Evolutionary conservation across 2,113 vertebrate genomes (phyloP).

Genomic region (Anoura caudifer): DNA sequence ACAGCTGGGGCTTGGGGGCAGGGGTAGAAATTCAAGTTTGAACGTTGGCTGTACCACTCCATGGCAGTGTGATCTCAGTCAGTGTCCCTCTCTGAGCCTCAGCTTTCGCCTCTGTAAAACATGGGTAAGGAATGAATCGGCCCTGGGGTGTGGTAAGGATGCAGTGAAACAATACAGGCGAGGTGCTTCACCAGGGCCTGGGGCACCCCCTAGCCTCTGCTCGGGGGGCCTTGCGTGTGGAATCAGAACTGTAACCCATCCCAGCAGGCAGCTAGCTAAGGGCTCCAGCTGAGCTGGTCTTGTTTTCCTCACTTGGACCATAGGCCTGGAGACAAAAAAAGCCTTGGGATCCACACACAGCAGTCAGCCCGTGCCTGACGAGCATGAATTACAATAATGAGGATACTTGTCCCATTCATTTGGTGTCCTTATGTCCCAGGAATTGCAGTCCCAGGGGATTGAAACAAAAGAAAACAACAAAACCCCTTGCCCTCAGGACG

Average conservation of each 20-base stretch:
- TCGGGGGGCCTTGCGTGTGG: no score
- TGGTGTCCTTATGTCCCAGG: no score
- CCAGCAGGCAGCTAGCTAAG: background rate
- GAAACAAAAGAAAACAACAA: background rate
- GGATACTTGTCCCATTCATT: background rate
- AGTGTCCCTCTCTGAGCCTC: background rate
- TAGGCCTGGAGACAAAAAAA: background rate
- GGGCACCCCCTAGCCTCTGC: background rate
- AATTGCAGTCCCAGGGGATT: background rate
- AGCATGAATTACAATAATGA: background rate
- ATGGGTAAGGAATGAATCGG: background rate
- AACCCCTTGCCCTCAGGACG: background rate
- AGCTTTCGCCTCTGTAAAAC: background rate
- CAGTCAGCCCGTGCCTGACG: background rate
- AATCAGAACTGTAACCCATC: background rate
- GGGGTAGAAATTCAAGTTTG: background rate
- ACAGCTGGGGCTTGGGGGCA: accelerated
- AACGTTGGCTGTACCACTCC: background rate
- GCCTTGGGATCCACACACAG: background rate
- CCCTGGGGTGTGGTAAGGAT: background rate
- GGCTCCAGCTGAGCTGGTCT: no score
- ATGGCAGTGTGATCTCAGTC: background rate
- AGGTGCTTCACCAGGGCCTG: background rate
- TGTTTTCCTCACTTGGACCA: background rate
- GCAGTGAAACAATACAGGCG: background rate